phyloP scores from a whole-genome alignment of 1,140 invertebrate species.

The Aphelinus atriplicis region DNA sequence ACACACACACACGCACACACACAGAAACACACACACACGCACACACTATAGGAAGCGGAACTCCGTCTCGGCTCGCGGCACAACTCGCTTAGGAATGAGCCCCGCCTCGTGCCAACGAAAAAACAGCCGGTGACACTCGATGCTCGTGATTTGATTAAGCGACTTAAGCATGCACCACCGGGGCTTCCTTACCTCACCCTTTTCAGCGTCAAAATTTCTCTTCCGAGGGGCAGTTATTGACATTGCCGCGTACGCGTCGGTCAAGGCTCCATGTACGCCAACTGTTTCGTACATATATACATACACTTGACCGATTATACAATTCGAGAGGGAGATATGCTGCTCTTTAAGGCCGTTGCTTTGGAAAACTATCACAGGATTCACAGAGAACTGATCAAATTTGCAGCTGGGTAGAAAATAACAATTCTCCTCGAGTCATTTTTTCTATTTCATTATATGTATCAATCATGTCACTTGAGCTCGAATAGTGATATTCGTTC shows the following conservation, averaged over 20 bases:
- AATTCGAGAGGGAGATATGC: too few species aligned
- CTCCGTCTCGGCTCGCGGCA: not conserved
- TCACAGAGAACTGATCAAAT: too few species aligned
- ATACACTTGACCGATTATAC: too few species aligned
- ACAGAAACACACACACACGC: not conserved
- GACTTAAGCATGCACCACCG: slow-evolving; percentile 45
- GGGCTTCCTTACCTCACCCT: slow-evolving; percentile 50
- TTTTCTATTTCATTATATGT: too few species aligned
- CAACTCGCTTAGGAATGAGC: slow-evolving; percentile 44
- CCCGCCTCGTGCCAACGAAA: not conserved
- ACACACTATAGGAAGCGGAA: not conserved
- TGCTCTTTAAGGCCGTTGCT: too few species aligned
- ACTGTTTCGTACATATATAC: too few species aligned
- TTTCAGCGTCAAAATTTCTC: not conserved
- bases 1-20: not conserved
- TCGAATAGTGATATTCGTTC: too few species aligned
- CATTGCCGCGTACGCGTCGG: slow-evolving; percentile 2
- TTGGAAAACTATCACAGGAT: too few species aligned
- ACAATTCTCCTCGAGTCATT: too few species aligned
- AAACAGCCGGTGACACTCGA: slow-evolving; percentile 39
- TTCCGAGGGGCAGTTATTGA: slow-evolving; percentile 13
- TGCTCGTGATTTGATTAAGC: slow-evolving; percentile 57
- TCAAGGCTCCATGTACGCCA: not conserved
- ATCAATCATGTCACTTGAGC: too few species aligned
- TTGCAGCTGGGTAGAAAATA: too few species aligned